A percentile compares a stretch with the other conserved stretches of the same genome.
These are phyloP conservation scores for Delichon dasypus DNA, from an alignment of 2,797 vertebrate genomes.

Conservation along the genomic window DNA sequence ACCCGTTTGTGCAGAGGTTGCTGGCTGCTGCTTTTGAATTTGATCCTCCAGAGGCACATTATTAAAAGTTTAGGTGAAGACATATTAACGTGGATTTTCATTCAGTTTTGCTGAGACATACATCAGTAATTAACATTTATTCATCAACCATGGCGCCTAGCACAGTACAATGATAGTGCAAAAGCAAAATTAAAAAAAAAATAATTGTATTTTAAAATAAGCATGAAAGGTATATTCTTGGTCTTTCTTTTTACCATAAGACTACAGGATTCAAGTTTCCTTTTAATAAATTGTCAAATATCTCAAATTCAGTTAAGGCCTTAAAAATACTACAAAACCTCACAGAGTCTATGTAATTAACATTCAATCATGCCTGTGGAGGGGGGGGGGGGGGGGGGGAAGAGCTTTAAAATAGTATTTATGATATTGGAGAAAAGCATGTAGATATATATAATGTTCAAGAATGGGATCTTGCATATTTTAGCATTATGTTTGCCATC, in stretches of 20 bases:
- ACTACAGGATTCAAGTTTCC: not conserved
- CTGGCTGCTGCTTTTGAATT: not conserved
- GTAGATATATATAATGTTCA: not conserved
- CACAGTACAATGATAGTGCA: not conserved
- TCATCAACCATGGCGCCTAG: not conserved
- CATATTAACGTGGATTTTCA: slow-evolving; percentile 26
- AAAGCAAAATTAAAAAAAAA: not conserved
- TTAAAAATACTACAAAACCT: not conserved
- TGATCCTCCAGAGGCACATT: not conserved
- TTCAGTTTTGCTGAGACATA: slow-evolving; percentile 18
- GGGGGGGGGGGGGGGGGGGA: no score
- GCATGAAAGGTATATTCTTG: not conserved
- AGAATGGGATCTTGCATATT: not conserved
- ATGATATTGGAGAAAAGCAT: not conserved
- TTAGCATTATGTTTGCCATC: not conserved
- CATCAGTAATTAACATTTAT: not conserved
- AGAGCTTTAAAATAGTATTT: not conserved
- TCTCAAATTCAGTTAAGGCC: not conserved
- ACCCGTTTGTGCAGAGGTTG: slow-evolving; percentile 5
- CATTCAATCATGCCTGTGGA: not conserved
- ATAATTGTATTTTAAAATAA: not conserved
- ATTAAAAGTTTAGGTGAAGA: slow-evolving; percentile 45
- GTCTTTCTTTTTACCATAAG: not conserved
- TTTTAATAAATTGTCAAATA: not conserved
- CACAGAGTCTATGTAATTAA: not conserved